phyloP scores from a whole-genome alignment of 2,888 invertebrate species.

The Pterostichus niger region DNA sequence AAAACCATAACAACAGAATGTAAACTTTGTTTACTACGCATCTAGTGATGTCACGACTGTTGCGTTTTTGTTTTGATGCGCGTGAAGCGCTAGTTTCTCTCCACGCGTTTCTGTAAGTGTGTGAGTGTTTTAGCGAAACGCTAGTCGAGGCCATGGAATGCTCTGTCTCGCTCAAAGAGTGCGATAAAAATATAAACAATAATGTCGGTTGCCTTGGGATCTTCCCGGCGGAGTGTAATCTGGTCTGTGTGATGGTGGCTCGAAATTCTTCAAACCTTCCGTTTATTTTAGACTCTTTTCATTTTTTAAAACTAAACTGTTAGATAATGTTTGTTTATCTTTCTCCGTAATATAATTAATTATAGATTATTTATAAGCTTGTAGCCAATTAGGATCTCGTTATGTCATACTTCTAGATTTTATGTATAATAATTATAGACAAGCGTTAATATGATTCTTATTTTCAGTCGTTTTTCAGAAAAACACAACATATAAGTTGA shows the following conservation, averaged over 20 bases:
- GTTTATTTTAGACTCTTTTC: too few species aligned
- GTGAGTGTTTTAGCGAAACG: conserved; percentile 52
- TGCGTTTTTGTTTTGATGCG: conserved; percentile 54
- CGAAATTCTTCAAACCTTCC: background rate
- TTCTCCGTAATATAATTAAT: too few species aligned
- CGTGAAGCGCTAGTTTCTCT: conserved; percentile 14
- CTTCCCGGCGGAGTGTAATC: conserved; percentile 7
- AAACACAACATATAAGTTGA: too few species aligned
- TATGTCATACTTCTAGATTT: too few species aligned
- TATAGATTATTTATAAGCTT: too few species aligned
- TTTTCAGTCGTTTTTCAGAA: too few species aligned
- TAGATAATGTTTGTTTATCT: too few species aligned
- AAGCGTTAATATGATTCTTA: too few species aligned
- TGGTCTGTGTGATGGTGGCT: background rate
- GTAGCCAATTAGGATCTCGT: too few species aligned
- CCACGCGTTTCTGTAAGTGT: conserved; percentile 10
- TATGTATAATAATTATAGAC: too few species aligned
- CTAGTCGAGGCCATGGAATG: conserved; percentile 39
- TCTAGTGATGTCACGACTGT: conserved; percentile 42
- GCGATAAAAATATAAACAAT: conserved; percentile 59
- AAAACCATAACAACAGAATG: conserved; percentile 33
- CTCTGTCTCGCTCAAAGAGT: conserved; percentile 8
- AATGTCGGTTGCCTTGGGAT: conserved; percentile 58
- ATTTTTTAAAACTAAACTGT: too few species aligned
- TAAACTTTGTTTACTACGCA: conserved; percentile 58